These are phyloP conservation scores for Hipposideros armiger DNA, from an alignment of 2,113 vertebrate genomes.

Conservation along the genomic window DNA sequence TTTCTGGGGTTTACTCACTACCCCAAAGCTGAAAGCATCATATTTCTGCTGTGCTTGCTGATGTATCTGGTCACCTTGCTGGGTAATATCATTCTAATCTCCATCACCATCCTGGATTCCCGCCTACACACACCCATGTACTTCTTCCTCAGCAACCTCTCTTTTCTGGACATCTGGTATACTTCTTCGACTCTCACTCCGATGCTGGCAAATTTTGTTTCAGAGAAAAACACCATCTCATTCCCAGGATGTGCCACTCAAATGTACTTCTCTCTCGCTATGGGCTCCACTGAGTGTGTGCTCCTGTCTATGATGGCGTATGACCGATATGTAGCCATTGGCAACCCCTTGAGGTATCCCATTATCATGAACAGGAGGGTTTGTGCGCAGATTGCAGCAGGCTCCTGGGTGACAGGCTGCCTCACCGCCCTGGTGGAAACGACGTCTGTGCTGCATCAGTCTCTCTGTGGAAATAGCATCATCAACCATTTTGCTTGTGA, in stretches of 20 bases:
- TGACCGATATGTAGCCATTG: constrained; percentile 73
- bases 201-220: constrained; percentile 72
- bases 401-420: constrained; percentile 70
- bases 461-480: constrained; percentile 70
- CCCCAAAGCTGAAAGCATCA: constrained; percentile 37
- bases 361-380: constrained; percentile 61
- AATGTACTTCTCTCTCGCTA: constrained; percentile 73
- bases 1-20: constrained; percentile 69
- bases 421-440: constrained; percentile 70
- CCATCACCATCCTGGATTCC: constrained; percentile 36
- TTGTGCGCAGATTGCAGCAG: constrained; percentile 60
- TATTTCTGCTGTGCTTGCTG: constrained; percentile 61
- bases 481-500: constrained; percentile 83
- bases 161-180: constrained; percentile 80
- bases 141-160: constrained; percentile 78
- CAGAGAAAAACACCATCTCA: constrained; percentile 64
- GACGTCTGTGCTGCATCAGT: constrained; percentile 43
- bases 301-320: constrained; percentile 76
- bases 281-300: constrained; percentile 74
- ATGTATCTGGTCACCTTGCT: constrained; percentile 68
- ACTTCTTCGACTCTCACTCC: constrained; percentile 74
- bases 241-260: constrained; percentile 71
- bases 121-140: constrained; percentile 80
- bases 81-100: constrained; percentile 68
- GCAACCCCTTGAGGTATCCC: constrained; percentile 65